Conservation (phyloP, 2,113 vertebrate species). For the Grammomys surdaster region DNA sequence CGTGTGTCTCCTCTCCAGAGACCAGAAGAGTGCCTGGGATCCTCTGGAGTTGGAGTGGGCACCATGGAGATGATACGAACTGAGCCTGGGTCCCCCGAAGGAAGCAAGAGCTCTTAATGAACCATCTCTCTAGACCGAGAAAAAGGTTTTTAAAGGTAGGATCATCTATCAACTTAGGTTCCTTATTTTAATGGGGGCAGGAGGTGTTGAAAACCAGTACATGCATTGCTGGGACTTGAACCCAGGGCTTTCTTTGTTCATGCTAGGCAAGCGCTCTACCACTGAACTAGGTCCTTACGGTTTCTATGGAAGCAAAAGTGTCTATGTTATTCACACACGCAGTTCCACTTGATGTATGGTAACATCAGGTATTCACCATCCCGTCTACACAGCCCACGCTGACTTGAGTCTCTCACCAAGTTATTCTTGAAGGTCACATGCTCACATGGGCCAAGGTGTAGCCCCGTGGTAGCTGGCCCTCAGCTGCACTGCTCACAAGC, state of each 20-base stretch:
- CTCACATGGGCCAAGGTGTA: neutral
- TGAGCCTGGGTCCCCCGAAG: neutral
- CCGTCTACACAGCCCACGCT: neutral
- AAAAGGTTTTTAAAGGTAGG: conserved; percentile 46
- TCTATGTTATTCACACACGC: neutral
- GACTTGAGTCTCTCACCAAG: neutral
- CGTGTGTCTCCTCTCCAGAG: neutral
- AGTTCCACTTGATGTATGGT: neutral
- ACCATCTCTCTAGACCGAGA: neutral
- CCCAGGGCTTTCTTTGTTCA: neutral
- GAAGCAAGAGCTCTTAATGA: neutral
- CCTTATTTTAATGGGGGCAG: neutral
- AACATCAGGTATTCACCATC: neutral
- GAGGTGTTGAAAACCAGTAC: neutral
- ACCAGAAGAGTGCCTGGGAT: too few relatives aligned
- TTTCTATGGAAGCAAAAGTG: conserved; percentile 11
- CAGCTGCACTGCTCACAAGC: neutral
- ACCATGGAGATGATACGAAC: neutral
- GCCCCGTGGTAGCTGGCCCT: neutral
- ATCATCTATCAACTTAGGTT: neutral
- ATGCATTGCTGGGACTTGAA: neutral
- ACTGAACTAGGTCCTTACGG: neutral
- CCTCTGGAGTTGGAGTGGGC: neutral
- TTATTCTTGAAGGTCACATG: neutral
- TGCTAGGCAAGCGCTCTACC: neutral